Percentiles rank a stretch among this genome's conserved stretches.
These are phyloP conservation scores for Chrysolina haemoptera DNA, from an alignment of 2,888 invertebrate species.

Conservation along the genomic window DNA sequence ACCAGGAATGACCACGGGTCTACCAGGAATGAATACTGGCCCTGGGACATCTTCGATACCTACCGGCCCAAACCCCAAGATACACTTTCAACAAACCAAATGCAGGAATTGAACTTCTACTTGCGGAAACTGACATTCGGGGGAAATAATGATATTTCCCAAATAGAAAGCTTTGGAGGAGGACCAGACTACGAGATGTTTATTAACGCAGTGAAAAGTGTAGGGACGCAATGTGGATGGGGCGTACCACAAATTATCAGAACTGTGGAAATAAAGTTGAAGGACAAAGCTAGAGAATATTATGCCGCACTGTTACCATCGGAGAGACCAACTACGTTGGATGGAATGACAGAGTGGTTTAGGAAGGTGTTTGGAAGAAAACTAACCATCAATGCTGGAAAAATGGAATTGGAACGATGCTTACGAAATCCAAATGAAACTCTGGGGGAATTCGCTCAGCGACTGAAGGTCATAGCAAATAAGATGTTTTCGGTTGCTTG, in stretches of 20 bases:
- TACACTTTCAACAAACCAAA: not conserved
- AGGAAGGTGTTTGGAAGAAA: constrained; percentile 31
- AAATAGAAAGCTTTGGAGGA: constrained; percentile 33
- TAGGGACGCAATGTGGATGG: constrained; percentile 20
- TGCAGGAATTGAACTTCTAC: constrained; percentile 23
- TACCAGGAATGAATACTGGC: too few species aligned
- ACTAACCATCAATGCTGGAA: constrained; percentile 23
- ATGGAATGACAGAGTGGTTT: constrained; percentile 30
- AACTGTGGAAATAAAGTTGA: constrained; percentile 23
- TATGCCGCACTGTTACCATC: constrained; percentile 1
- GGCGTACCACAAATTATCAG: constrained; percentile 14
- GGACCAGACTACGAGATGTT: constrained; percentile 38
- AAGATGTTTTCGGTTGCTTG: constrained; percentile 23
- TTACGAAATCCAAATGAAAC: constrained; percentile 26
- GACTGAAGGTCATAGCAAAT: constrained; percentile 28
- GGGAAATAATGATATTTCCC: not conserved
- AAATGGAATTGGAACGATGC: constrained; percentile 32
- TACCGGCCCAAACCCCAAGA: too few species aligned
- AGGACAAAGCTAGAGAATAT: constrained; percentile 31
- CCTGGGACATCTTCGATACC: too few species aligned
- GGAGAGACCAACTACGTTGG: constrained; percentile 32
- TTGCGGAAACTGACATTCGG: not conserved
- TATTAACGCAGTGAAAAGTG: constrained; percentile 26
- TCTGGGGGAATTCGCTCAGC: constrained; percentile 35
- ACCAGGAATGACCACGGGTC: too few species aligned